Evolutionary conservation across 2,888 invertebrate species (phyloP).

Genomic region (Eristalis pertinax): DNA sequence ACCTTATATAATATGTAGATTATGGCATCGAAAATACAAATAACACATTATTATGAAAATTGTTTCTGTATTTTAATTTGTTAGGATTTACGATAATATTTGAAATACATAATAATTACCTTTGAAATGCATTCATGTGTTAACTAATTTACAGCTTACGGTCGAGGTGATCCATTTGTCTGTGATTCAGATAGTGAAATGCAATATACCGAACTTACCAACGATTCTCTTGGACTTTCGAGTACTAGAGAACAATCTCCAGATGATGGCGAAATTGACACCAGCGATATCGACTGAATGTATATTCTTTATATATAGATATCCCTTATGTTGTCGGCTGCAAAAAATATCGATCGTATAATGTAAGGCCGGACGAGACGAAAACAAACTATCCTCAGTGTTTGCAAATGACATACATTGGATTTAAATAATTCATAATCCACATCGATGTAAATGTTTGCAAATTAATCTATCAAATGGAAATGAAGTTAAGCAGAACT

Average conservation of each 20-base stretch:
- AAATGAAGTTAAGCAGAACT: conserved; percentile 28
- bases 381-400: conserved; percentile 65
- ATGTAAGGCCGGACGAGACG: background rate
- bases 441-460: conserved; percentile 58
- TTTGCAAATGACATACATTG: conserved; percentile 63
- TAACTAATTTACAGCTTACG: conserved; percentile 76
- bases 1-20: no score
- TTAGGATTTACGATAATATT: no score
- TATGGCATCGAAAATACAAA: no score
- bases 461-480: conserved; percentile 53
- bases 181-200: conserved; percentile 78
- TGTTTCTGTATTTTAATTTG: conserved; percentile 11
- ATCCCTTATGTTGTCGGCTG: conserved; percentile 43
- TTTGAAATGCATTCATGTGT: no score
- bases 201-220: conserved; percentile 77
- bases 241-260: conserved; percentile 74
- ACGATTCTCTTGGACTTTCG: conserved; percentile 74
- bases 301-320: conserved; percentile 4
- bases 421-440: conserved; percentile 53
- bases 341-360: conserved; percentile 31
- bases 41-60: no score
- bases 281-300: conserved; percentile 80
- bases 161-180: conserved; percentile 75
- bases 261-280: conserved; percentile 78
- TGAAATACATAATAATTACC: background rate